Evolutionary conservation across 2,888 invertebrate genomes (phyloP).

Genomic region (Aporophyla nigra): DNA sequence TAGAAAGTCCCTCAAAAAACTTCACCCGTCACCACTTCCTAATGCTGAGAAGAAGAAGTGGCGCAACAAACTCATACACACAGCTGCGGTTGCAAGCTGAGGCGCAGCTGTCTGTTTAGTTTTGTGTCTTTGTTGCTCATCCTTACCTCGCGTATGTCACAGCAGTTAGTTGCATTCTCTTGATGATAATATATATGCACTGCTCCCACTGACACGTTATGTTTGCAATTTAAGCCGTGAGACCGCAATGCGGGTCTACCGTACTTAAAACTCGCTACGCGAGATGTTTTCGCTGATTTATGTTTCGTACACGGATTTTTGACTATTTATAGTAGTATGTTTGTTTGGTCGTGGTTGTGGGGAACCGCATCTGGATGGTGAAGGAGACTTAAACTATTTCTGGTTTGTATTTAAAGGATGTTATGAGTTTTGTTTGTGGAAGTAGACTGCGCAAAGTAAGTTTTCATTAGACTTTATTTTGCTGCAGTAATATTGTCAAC

Average conservation of each 20-base stretch:
- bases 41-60: no score
- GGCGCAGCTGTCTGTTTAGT: no score
- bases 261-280: slow-evolving; percentile 71
- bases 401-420: not conserved
- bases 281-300: slow-evolving; percentile 61
- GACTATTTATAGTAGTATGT: slow-evolving; percentile 20
- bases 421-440: not conserved
- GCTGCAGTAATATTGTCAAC: not conserved
- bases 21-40: no score
- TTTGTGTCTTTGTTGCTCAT: not conserved
- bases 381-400: not conserved
- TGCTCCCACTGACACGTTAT: slow-evolving; percentile 70
- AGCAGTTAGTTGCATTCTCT: slow-evolving; percentile 74
- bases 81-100: no score
- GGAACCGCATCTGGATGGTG: not conserved
- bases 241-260: slow-evolving; percentile 82
- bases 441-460: not conserved
- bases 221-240: slow-evolving; percentile 75
- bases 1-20: no score
- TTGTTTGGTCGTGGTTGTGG: slow-evolving; percentile 5
- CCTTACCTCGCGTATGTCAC: slow-evolving; percentile 43
- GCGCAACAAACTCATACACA: no score
- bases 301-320: slow-evolving; percentile 47
- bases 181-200: slow-evolving; percentile 76
- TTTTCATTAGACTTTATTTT: not conserved